Evolutionary conservation across 2,888 invertebrate species (phyloP).

Genomic region (Lasius platythorax): DNA sequence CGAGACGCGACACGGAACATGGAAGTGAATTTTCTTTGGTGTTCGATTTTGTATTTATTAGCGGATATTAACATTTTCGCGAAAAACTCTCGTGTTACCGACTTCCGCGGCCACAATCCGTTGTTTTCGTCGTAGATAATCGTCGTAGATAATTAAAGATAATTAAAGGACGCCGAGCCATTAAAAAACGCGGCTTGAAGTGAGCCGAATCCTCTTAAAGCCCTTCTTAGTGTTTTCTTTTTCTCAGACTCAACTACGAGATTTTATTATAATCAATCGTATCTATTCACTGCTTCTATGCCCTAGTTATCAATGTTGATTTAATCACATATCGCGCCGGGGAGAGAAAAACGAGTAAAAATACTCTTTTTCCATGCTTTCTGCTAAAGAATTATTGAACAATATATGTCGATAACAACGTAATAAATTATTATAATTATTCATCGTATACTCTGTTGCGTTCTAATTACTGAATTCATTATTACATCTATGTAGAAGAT

Average conservation of each 20-base stretch:
- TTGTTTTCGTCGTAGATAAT: no score
- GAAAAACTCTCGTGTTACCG: no score
- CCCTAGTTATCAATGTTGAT: slow-evolving; percentile 33
- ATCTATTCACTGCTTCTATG: slow-evolving; percentile 49
- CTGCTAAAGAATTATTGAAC: background rate
- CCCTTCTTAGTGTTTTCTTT: no score
- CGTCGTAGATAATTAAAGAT: no score
- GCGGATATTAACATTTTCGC: no score
- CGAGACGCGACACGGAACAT: no score
- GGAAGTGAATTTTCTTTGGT: no score
- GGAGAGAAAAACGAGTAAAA: slow-evolving; percentile 55
- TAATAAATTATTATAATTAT: background rate
- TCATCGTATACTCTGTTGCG: background rate
- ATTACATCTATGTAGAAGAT: background rate
- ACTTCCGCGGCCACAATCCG: no score
- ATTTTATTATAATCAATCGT: slow-evolving; percentile 76
- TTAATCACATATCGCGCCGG: slow-evolving; percentile 18
- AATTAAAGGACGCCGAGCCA: no score
- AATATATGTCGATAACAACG: background rate
- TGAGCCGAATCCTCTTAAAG: no score
- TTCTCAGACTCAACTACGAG: slow-evolving; percentile 25
- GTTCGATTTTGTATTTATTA: no score
- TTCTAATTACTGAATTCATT: background rate
- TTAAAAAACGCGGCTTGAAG: no score
- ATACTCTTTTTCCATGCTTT: slow-evolving; percentile 57